Evolutionary conservation across 2,113 vertebrate genomes (phyloP), one percentile per base, ranked within the genome.

Genomic region (Psittacara wagleri): DNA sequence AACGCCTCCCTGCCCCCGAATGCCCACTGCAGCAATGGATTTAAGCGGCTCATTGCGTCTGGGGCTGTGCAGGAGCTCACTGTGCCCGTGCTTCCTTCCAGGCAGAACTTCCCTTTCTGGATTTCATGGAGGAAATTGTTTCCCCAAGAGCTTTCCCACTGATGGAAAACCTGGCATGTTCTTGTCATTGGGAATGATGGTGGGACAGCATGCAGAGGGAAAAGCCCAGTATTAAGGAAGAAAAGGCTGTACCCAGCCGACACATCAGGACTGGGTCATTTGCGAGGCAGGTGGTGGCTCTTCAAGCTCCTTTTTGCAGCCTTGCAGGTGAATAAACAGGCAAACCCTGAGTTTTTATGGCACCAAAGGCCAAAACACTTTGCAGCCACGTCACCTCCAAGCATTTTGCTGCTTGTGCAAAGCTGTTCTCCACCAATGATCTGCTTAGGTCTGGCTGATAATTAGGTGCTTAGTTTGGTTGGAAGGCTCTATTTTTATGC

Each of bases 101-200:
- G 93, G 83, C 69, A 91, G 59, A 82, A 51, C 13, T 79, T 67
- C 61, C 61, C 66, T 55, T 87, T 52, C 15, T 27, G 61, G 64
- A 76, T 54, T 69, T 25, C 93, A 62, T 0, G 0, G 44, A 33
- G 66, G 75, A 92, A 82, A 67, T 76, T 33, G 29, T 35, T 87
- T 91, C 61, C 74, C 39, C 0, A 0, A n/a, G 59, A 88, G 69
- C 33, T 55, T 83, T 75, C 20, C 31, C 0, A 0, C 24, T 55
- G 48, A 41, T 1, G 1, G 84, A 63, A 69, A 70, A 46, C 39
- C 43, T 49, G 59, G 48, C 2, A 0, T 20, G 59, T n/a, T 35
- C 43, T 77, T 16, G 46, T 41, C 28, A 2, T 6, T 79, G 83
- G 55, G 57, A 80, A 67, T 15, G 15, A 9, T 63, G 31, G 41